Conservation (phyloP, 2,113 vertebrate species). For the Cinclus cinclus region DNA sequence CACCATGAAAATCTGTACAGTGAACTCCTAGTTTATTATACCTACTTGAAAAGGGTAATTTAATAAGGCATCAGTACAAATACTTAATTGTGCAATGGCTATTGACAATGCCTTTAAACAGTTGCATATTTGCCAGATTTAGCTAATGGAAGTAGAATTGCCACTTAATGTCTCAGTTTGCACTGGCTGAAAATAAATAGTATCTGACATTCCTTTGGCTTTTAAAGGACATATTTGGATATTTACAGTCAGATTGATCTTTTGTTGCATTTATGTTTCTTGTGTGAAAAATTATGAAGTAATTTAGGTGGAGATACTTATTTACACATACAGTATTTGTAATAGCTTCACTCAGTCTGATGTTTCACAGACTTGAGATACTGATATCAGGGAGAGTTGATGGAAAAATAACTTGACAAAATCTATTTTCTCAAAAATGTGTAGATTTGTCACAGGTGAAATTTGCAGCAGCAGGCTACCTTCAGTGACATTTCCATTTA, state of each 20-base stretch:
- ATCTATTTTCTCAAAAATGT: not conserved
- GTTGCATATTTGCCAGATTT: conserved; percentile 86
- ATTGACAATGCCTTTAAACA: conserved; percentile 92
- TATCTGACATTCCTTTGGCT: conserved; percentile 80
- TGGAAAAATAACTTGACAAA: not conserved
- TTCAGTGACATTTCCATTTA: not conserved
- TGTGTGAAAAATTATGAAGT: conserved; percentile 64
- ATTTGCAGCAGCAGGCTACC: not conserved
- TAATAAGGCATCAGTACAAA: conserved; percentile 90
- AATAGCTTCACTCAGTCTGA: conserved; percentile 6
- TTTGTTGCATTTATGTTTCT: conserved; percentile 73
- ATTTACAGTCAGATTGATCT: conserved; percentile 76
- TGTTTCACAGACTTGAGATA: not conserved
- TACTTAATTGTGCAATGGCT: conserved; percentile 92
- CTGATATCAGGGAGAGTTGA: not conserved
- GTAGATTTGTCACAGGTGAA: not conserved
- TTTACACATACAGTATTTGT: conserved; percentile 43
- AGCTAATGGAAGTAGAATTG: conserved; percentile 87
- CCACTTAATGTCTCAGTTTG: conserved; percentile 84
- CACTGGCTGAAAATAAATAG: conserved; percentile 83
- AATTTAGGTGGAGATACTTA: conserved; percentile 67
- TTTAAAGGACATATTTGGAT: conserved; percentile 79
- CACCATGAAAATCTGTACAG: conserved; percentile 73
- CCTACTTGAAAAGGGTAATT: conserved; percentile 84
- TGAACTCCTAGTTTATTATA: conserved; percentile 81